These are phyloP conservation scores for Odontamblyopus lacepedii DNA, from an alignment of 2,797 vertebrate species.

Conservation along the genomic window DNA sequence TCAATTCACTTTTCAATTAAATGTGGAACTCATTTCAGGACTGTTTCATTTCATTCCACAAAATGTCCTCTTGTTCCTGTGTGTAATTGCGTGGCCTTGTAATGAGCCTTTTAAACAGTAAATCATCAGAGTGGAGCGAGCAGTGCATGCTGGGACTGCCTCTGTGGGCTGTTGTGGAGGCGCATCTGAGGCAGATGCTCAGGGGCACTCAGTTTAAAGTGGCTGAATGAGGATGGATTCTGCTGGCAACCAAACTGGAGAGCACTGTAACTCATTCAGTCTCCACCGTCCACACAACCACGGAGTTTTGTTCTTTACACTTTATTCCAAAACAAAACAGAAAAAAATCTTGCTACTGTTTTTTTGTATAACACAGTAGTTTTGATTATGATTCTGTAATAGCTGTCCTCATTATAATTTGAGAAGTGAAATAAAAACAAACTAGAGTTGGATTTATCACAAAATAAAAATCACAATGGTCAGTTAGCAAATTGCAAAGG, in stretches of 20 bases:
- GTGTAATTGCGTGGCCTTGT: constrained; percentile 47
- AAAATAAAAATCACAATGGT: neutral
- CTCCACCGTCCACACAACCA: constrained; percentile 8
- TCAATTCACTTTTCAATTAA: constrained; percentile 13
- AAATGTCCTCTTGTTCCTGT: constrained; percentile 35
- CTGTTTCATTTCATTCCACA: constrained; percentile 27
- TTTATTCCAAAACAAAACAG: neutral
- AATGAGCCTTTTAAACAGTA: constrained; percentile 68
- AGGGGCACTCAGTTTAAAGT: constrained; percentile 73
- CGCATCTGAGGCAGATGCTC: constrained; percentile 76
- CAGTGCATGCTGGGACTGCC: constrained; percentile 63
- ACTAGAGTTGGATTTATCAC: neutral
- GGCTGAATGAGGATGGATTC: constrained; percentile 72
- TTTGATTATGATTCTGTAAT: neutral
- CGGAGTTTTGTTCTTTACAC: neutral
- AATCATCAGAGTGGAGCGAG: constrained; percentile 69
- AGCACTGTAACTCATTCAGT: constrained; percentile 58
- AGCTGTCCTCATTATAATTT: neutral
- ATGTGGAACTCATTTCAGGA: constrained; percentile 8
- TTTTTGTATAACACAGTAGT: neutral
- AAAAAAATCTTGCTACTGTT: neutral
- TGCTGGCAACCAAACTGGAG: constrained; percentile 62
- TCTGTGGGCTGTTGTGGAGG: constrained; percentile 69
- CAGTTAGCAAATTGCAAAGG: neutral
- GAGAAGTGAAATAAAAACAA: neutral